A percentile compares a stretch with the other conserved stretches of the same genome.
Evolutionary conservation across 2,113 vertebrate species (phyloP).

Genomic region (Amia ocellicauda): DNA sequence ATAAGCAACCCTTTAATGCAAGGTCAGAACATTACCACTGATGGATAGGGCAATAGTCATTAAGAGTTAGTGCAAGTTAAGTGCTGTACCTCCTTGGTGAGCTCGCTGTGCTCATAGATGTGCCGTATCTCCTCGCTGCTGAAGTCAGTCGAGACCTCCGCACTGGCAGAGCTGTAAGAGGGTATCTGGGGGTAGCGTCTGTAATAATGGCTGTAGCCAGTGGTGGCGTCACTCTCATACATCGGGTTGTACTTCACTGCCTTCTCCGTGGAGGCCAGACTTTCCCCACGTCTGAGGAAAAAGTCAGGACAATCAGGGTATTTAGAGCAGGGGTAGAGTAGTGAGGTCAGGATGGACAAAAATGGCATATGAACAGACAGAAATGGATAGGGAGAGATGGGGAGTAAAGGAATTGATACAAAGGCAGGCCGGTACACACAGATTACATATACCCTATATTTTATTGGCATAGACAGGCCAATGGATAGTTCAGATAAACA

Average conservation of each 20-base stretch:
- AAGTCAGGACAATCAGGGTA: not conserved
- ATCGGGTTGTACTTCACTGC: slow-evolving; percentile 87
- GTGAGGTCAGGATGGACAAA: not conserved
- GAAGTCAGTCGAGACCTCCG: slow-evolving; percentile 82
- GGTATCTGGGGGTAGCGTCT: slow-evolving; percentile 71
- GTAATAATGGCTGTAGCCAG: slow-evolving; percentile 75
- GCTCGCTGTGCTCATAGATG: slow-evolving; percentile 87
- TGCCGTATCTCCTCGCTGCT: slow-evolving; percentile 91
- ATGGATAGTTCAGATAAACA: too few relatives aligned
- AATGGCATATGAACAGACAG: too few relatives aligned
- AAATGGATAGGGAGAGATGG: not conserved
- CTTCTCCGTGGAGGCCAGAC: slow-evolving; percentile 78
- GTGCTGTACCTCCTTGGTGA: slow-evolving; percentile 82
- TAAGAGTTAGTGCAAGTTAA: too few relatives aligned
- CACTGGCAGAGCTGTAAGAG: slow-evolving; percentile 72
- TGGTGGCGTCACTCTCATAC: slow-evolving; percentile 78
- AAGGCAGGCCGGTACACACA: not conserved
- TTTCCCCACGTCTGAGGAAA: slow-evolving; percentile 68
- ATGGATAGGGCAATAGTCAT: too few relatives aligned
- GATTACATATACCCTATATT: slow-evolving; percentile 19
- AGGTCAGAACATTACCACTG: too few relatives aligned
- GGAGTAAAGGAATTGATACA: slow-evolving; percentile 17
- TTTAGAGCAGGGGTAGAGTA: not conserved
- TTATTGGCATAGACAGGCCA: not conserved
- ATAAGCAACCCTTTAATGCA: too few relatives aligned